Conservation (phyloP, 2,797 vertebrate genomes). For the Mastacembelus armatus region DNA sequence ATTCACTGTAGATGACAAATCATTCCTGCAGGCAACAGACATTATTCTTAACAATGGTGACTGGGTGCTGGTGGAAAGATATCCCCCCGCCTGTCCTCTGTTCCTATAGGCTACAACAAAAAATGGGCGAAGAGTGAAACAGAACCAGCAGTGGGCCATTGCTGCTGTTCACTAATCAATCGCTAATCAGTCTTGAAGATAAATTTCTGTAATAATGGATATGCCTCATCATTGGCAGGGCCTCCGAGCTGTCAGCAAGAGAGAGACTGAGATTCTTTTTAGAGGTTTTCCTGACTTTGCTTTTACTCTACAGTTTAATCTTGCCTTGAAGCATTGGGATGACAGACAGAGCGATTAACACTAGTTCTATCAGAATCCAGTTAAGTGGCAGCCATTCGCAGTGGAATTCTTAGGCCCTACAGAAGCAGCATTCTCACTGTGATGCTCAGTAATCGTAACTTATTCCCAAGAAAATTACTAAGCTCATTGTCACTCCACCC, state of each 20-base stretch:
- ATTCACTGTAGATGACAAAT: constrained; percentile 74
- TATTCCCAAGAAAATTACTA: constrained; percentile 29
- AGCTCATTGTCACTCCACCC: constrained; percentile 8
- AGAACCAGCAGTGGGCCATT: constrained; percentile 59
- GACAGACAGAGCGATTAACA: constrained; percentile 70
- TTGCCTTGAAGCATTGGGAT: constrained; percentile 65
- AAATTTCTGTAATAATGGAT: constrained; percentile 58
- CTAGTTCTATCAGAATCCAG: constrained; percentile 64
- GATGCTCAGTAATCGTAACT: constrained; percentile 17
- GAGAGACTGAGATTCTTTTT: constrained; percentile 62
- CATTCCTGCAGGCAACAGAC: constrained; percentile 70
- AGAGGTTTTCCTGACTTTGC: constrained; percentile 68
- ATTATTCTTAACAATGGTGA: constrained; percentile 70
- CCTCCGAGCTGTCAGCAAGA: constrained; percentile 45
- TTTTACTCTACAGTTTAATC: constrained; percentile 74
- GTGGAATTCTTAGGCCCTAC: constrained; percentile 32
- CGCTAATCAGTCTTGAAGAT: constrained; percentile 63
- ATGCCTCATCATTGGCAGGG: constrained; percentile 46
- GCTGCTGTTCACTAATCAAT: constrained; percentile 60
- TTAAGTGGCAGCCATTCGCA: constrained; percentile 46
- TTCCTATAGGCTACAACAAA: constrained; percentile 58
- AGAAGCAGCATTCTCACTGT: constrained; percentile 27
- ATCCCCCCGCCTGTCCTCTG: constrained; percentile 59
- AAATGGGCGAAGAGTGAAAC: constrained; percentile 45
- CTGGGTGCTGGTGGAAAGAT: constrained; percentile 63